Base-by-base conservation (phyloP, 1,140 invertebrate genomes). In the Saccostrea echinata region DNA sequence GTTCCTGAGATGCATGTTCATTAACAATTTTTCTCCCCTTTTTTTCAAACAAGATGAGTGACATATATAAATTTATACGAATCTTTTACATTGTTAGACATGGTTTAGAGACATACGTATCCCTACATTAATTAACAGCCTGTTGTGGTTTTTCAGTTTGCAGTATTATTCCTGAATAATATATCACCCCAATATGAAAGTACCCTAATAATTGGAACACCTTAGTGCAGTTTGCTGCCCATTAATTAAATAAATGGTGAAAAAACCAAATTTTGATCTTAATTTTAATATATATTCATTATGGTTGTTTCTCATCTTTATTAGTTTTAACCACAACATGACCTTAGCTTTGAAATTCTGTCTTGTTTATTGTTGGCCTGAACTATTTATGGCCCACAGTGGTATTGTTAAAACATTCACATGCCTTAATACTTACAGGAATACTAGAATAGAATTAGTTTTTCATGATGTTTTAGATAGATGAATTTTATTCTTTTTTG, bases 261-360 rank as follows among this genome's bases (percentile, higher is more conserved):
- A 33, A 12, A 24, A 68, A 27, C 27, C 64, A 68, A 68, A 18
- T 76, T 13, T 30, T 76, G 24, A 76, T 76, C 16, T 27, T 61
- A 76, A 76, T 76, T 76, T 30, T 76, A 76, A 76, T 76, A 76
- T 76, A 76, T 76, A 76, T 76, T 76, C 68, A 76, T 76, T 76
- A 76, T 21, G 27, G 27, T 76, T 33, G 24, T 64, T 64, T 24
- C 57, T 64, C 57, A n/a, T 24, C 12, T 33, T 76, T 76, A 76
- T 30, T 76, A 27, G 24, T 76, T 35, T 35, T 33, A 76, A 76
- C 68, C 68, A 76, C 68, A 76, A 12, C 16, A 11, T 30, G 68
- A 33, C 30, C 24, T 76, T 30, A 11, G 13, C 68, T 76, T 76
- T 76, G 68, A 76, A 76, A 30, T 76, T 76, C 68, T 76, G 68